Conservation (phyloP, 2,888 invertebrate species). For the Acleris holmiana region DNA sequence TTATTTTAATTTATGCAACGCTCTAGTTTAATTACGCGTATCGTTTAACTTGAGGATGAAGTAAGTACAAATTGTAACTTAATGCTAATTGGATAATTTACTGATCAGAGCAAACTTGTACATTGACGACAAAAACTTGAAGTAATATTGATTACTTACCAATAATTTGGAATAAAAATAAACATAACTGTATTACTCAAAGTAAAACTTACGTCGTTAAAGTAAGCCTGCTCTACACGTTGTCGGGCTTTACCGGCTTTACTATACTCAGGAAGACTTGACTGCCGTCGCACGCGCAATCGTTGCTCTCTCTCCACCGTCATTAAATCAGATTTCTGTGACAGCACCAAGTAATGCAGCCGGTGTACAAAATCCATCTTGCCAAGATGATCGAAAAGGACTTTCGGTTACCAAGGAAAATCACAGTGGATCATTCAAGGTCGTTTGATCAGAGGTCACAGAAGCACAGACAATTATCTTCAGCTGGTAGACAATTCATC, state of each 20-base stretch:
- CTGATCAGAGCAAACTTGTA: background rate
- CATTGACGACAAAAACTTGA: background rate
- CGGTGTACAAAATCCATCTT: constrained; percentile 80
- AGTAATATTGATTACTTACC: no score
- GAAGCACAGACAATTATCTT: constrained; percentile 15
- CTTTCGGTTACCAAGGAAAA: constrained; percentile 29
- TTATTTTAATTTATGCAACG: constrained; percentile 15
- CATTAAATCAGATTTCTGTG: constrained; percentile 81
- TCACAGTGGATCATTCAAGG: constrained; percentile 26
- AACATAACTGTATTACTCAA: background rate
- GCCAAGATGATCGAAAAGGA: background rate
- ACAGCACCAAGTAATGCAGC: constrained; percentile 77
- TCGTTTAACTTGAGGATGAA: background rate
- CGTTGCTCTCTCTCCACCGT: constrained; percentile 80
- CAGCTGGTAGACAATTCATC: constrained; percentile 13
- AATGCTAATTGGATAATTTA: no score
- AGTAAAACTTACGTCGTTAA: constrained; percentile 75
- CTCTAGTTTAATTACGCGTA: constrained; percentile 2
- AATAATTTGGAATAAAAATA: background rate
- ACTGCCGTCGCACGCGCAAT: constrained; percentile 75
- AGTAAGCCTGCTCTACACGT: constrained; percentile 74
- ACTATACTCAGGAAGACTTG: constrained; percentile 79
- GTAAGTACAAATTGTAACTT: background rate
- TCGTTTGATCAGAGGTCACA: constrained; percentile 28
- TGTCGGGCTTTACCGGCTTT: constrained; percentile 71